phyloP scores from a whole-genome alignment of 1,140 invertebrate species.

The Caligus rogercresseyi region DNA sequence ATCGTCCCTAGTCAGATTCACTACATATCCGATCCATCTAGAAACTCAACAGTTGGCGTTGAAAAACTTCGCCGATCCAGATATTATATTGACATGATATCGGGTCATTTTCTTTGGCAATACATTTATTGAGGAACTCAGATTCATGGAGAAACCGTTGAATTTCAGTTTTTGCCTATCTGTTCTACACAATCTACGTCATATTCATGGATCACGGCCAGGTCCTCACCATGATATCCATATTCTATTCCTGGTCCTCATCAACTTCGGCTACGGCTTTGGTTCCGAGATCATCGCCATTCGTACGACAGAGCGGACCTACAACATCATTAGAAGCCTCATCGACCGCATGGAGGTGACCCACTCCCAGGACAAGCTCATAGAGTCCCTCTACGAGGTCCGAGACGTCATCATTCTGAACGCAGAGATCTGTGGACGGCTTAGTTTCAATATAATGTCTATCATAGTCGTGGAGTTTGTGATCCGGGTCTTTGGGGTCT shows the following conservation, averaged over 20 bases:
- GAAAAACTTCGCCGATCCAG: no score
- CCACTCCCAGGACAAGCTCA: neutral
- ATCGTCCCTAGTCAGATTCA: no score
- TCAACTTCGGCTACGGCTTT: neutral
- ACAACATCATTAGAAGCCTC: neutral
- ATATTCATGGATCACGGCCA: neutral
- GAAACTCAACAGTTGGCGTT: no score
- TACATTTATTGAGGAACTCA: no score
- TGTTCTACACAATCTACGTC: neutral
- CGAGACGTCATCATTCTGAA: neutral
- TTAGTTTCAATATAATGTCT: neutral
- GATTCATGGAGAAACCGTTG: no score
- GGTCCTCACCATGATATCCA: no score
- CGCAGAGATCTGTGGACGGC: neutral
- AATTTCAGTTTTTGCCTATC: neutral
- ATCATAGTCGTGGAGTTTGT: neutral
- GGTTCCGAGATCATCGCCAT: neutral
- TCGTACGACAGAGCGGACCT: neutral
- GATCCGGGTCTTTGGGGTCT: neutral
- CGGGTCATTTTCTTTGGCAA: no score
- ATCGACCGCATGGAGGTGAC: neutral
- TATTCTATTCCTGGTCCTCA: no score
- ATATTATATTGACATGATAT: no score
- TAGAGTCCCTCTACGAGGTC: neutral
- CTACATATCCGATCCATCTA: no score